Evolutionary conservation across 2,888 invertebrate species (phyloP).

Genomic region (Andricus curvator): DNA sequence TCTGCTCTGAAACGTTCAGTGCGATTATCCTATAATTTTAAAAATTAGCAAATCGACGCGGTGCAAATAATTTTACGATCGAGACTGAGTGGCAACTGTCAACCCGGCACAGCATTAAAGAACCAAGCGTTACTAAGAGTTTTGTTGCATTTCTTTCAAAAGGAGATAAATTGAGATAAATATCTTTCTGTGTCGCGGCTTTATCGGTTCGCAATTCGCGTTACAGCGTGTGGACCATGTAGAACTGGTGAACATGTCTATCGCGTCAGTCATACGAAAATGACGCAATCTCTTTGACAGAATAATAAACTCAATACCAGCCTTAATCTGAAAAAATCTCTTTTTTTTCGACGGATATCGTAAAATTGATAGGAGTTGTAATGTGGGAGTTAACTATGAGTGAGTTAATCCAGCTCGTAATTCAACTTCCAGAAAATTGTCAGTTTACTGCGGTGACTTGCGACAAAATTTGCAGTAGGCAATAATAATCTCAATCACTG

Average conservation of each 20-base stretch:
- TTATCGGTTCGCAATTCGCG: conserved; percentile 19
- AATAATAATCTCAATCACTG: neutral
- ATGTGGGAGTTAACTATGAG: neutral
- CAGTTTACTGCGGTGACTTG: neutral
- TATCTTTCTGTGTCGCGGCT: conserved; percentile 26
- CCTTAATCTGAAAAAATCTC: conserved; percentile 14
- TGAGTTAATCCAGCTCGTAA: too few species aligned
- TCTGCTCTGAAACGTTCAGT: conserved; percentile 6
- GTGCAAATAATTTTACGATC: conserved; percentile 28
- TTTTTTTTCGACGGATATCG: neutral
- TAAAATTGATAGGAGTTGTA: neutral
- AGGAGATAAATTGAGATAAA: conserved; percentile 14
- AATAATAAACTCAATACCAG: conserved; percentile 1
- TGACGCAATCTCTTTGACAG: conserved; percentile 22
- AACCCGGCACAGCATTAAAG: conserved; percentile 8
- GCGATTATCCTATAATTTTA: conserved; percentile 34
- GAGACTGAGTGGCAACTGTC: conserved; percentile 20
- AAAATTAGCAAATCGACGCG: neutral
- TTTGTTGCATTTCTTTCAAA: neutral
- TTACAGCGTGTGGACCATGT: neutral
- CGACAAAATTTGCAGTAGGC: neutral
- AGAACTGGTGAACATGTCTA: neutral
- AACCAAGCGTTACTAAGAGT: neutral
- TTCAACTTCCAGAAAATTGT: neutral
- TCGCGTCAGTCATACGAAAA: conserved; percentile 3